These are phyloP conservation scores for Mesitornis unicolor DNA, from an alignment of 2,113 vertebrate genomes.

Conservation along the genomic window DNA sequence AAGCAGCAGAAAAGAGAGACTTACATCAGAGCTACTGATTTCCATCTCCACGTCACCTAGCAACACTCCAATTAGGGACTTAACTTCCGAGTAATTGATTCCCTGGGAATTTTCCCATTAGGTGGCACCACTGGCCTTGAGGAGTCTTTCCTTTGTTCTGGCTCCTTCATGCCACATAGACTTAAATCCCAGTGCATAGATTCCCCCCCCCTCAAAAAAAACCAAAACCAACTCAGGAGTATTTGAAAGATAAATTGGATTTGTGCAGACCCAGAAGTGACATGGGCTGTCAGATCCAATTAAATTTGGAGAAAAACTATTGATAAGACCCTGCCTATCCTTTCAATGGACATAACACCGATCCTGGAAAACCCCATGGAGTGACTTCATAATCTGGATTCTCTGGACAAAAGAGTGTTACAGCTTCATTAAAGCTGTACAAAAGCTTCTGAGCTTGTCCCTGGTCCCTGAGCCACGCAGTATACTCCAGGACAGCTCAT, in stretches of 20 bases:
- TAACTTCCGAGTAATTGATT: background rate
- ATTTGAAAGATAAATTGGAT: background rate
- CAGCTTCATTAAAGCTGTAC: background rate
- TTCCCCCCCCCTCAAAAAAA: accelerated
- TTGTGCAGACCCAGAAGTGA: background rate
- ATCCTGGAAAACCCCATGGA: background rate
- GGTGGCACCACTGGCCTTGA: constrained; percentile 60
- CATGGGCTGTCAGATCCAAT: background rate
- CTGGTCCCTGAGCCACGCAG: accelerated
- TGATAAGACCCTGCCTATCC: background rate
- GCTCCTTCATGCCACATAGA: background rate
- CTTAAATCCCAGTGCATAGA: accelerated
- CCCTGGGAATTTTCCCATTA: constrained; percentile 55
- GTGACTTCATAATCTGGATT: background rate
- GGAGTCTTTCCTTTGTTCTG: background rate
- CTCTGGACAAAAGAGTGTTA: background rate
- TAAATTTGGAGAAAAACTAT: background rate
- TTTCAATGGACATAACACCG: background rate
- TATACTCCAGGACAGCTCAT: background rate
- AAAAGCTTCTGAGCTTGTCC: background rate
- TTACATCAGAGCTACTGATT: background rate
- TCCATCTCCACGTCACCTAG: constrained; percentile 32
- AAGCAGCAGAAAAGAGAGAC: background rate
- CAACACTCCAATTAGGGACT: constrained; percentile 17
- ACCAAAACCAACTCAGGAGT: background rate